Percentiles rank a stretch among this genome's conserved stretches.
These are phyloP conservation scores for Stomatorhinus ivindoensis DNA, from an alignment of 2,113 vertebrate species.

Conservation along the genomic window DNA sequence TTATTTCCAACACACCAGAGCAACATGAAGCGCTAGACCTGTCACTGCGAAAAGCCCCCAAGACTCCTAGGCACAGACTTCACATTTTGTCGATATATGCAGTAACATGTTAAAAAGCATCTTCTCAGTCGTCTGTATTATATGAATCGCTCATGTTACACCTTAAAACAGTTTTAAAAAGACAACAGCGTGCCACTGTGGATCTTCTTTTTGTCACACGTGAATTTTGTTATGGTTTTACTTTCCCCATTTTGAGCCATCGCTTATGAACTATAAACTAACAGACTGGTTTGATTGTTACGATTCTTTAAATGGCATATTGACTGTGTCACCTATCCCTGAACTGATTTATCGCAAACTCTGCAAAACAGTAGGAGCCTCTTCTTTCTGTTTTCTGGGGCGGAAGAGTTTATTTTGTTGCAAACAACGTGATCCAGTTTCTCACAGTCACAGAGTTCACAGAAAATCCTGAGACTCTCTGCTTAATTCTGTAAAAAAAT, in stretches of 20 bases:
- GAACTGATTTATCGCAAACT: not conserved
- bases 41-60: not conserved
- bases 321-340: not conserved
- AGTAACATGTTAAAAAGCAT: not conserved
- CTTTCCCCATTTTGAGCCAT: not conserved
- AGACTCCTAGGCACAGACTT: not conserved
- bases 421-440: not conserved
- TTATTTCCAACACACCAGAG: not conserved
- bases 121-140: not conserved
- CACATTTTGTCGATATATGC: not conserved
- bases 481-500: not conserved
- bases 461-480: not conserved
- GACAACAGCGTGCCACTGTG: not conserved
- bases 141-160: not conserved
- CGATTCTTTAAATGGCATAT: not conserved
- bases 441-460: not conserved
- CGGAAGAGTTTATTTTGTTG: not conserved
- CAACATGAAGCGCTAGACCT: not conserved
- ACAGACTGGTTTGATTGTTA: not conserved
- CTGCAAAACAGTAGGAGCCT: not conserved
- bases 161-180: not conserved
- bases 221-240: not conserved
- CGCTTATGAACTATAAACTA: not conserved
- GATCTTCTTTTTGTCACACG: not conserved
- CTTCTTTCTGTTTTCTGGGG: not conserved